Conservation (phyloP, 1,140 invertebrate species). For the Drosophila paulistorum region DNA sequence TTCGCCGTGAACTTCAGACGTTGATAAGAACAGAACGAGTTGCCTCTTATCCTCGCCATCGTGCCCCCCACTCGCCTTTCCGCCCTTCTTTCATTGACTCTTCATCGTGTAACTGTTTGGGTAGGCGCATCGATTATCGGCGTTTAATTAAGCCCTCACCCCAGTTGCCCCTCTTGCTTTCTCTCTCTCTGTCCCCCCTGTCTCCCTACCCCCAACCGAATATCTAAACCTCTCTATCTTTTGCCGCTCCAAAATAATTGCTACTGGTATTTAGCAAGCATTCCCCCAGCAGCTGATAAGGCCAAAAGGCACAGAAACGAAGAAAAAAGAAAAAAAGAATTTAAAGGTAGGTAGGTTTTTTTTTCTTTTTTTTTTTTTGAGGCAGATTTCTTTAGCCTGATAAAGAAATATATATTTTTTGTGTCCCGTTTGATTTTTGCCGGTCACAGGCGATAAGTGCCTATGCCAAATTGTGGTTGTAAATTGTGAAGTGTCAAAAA, state of each 20-base stretch:
- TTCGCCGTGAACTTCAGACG: constrained; percentile 64
- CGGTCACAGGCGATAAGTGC: constrained; percentile 62
- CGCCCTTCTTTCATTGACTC: background rate
- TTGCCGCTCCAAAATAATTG: constrained; percentile 61
- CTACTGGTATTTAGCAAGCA: constrained; percentile 80
- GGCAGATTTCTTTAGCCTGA: constrained; percentile 71
- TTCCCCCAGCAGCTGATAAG: constrained; percentile 58
- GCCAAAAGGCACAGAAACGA: constrained; percentile 14
- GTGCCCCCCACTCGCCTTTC: too few relatives aligned
- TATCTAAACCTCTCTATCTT: constrained; percentile 14
- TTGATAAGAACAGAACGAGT: constrained; percentile 48
- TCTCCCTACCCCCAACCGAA: background rate
- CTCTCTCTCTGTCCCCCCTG: background rate
- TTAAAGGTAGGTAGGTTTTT: constrained; percentile 40
- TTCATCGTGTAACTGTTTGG: constrained; percentile 64
- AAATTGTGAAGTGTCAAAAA: constrained; percentile 62
- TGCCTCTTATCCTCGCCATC: constrained; percentile 7
- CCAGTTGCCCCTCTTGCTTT: too few relatives aligned
- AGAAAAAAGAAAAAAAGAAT: constrained; percentile 29
- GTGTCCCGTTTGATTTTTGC: constrained; percentile 67
- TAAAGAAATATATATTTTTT: constrained; percentile 55
- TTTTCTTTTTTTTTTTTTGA: constrained; percentile 18
- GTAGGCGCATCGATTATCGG: constrained; percentile 74
- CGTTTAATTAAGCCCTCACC: constrained; percentile 72
- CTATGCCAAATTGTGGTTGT: constrained; percentile 73